phyloP scores from a whole-genome alignment of 2,888 invertebrate genomes.

The Polia nebulosa region DNA sequence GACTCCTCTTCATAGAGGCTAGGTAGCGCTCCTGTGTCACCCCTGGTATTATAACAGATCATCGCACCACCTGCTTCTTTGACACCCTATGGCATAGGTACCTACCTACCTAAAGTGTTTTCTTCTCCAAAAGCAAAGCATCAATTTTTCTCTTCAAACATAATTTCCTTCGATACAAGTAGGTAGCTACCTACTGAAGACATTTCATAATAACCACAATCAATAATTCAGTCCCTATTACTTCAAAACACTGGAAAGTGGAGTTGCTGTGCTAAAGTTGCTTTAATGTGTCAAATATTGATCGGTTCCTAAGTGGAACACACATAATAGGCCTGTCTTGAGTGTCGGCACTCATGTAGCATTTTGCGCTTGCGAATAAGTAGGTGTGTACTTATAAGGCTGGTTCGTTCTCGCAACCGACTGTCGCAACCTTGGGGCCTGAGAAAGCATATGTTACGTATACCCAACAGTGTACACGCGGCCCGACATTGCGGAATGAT shows the following conservation, averaged over 20 bases:
- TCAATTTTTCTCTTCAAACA: too few relatives aligned
- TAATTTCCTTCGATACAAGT: background rate
- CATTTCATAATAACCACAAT: background rate
- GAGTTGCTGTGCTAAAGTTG: constrained; percentile 26
- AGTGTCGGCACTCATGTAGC: constrained; percentile 51
- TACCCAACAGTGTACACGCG: constrained; percentile 65
- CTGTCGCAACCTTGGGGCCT: constrained; percentile 78
- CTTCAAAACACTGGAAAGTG: constrained; percentile 1
- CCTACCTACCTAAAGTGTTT: too few relatives aligned
- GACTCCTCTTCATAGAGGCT: background rate
- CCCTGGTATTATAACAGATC: too few relatives aligned
- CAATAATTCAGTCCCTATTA: background rate
- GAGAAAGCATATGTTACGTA: constrained; percentile 80
- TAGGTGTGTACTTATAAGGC: constrained; percentile 78
- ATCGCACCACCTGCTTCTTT: background rate
- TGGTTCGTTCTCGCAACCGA: constrained; percentile 77
- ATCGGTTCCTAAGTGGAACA: constrained; percentile 59
- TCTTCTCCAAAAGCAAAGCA: too few relatives aligned
- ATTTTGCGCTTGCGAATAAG: constrained; percentile 64
- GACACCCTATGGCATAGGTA: background rate
- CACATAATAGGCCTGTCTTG: constrained; percentile 56
- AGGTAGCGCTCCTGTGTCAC: background rate
- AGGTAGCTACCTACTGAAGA: background rate
- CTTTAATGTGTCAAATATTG: constrained; percentile 55
- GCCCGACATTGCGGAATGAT: constrained; percentile 72